Evolutionary conservation across 2,888 invertebrate species (phyloP).

Genomic region (Melinopterus prodromus): DNA sequence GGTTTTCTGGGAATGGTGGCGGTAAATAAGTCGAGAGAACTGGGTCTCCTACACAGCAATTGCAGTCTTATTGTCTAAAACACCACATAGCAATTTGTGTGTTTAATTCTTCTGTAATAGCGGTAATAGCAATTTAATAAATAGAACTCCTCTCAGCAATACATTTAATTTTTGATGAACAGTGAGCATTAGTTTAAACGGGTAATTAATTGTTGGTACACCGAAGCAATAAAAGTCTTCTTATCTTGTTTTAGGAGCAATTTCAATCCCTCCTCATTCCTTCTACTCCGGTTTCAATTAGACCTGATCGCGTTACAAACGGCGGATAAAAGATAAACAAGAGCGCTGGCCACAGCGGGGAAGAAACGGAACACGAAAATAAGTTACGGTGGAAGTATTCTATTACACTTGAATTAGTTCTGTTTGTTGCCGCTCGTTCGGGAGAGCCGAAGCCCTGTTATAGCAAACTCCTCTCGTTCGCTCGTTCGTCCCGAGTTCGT

Average conservation of each 20-base stretch:
- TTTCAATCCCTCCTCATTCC: neutral
- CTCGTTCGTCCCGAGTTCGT: neutral
- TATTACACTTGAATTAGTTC: constrained; percentile 4
- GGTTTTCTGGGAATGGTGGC: neutral
- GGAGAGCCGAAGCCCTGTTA: neutral
- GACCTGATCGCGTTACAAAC: constrained; percentile 4
- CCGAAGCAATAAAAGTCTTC: neutral
- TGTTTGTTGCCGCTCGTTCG: neutral
- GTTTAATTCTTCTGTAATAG: no score
- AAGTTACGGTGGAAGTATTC: neutral
- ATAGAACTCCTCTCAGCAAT: no score
- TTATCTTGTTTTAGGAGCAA: neutral
- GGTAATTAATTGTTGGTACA: neutral
- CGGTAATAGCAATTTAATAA: no score
- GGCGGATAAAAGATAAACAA: neutral
- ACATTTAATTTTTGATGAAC: neutral
- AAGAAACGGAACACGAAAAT: neutral
- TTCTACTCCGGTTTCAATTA: neutral
- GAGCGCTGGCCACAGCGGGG: neutral
- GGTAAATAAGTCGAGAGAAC: neutral
- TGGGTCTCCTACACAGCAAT: neutral
- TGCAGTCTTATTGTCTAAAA: no score
- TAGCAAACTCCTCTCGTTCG: neutral
- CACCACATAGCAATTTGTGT: no score
- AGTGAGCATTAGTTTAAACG: neutral